Base-by-base conservation (phyloP, 2,113 vertebrate species). In the Seriola rivoliana region DNA sequence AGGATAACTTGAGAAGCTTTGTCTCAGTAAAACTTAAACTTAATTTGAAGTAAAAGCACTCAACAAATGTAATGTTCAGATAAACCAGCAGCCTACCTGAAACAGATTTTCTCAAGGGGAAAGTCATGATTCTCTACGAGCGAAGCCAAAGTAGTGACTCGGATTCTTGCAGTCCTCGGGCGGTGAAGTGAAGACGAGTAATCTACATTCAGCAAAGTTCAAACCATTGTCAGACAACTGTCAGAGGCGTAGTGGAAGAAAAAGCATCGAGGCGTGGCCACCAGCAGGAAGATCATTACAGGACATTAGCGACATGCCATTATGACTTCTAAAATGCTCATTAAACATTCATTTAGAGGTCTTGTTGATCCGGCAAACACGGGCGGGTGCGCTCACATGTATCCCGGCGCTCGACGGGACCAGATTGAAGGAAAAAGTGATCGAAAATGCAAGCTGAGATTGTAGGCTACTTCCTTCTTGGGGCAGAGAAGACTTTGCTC, bases 221-320 rank as follows among this genome's bases (percentile, higher is more conserved):
- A 95, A 94, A 95, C 94, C 96, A 96, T 94, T 95, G 95, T 96
- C 96, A 95, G 97, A 96, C 95, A 97, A 96, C 95, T 97, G 96
- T 97, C 96, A 93, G 95, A 96, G 96, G 96, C 95, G 96, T 88
- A 86, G 93, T 92, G 87, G 88, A 94, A 89, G 94, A 96, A 95
- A 96, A 96, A 87, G 84, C 97, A 95, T 96, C 95, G 95, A 97
- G 96, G 96, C 95, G 96, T 95, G 96, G 96, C 95, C 95, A 94
- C 94, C 76, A 96, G 95, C 96, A 96, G 96, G 96, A 96, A 96
- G 96, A 98, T 98, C 97, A 97, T 99, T 98, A 98, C 94, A 96
- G 97, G 97, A 96, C 97, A 98, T 99, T 98, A 99, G 96, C 96
- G 96, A 97, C 96, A 96, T 96, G 93, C 97, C 97, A 97, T 99